phyloP scores from a whole-genome alignment of 1,140 invertebrate genomes.

The Leucophenga varia region DNA sequence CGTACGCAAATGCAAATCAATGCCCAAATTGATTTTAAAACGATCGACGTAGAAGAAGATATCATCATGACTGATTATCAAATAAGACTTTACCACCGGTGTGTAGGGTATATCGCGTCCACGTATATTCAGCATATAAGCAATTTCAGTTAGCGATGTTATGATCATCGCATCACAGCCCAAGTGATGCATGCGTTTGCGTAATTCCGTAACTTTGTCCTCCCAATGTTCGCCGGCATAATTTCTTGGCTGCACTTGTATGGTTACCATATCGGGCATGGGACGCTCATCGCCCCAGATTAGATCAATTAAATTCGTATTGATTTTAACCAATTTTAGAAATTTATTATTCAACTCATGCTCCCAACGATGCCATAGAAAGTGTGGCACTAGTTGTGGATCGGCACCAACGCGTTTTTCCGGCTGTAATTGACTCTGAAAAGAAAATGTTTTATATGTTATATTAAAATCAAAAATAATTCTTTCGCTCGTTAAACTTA shows the following conservation, averaged over 20 bases:
- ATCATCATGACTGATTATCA: slow-evolving; percentile 67
- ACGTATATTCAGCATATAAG: slow-evolving; percentile 94
- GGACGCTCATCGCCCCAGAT: slow-evolving; percentile 73
- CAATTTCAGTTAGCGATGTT: slow-evolving; percentile 88
- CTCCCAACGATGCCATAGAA: slow-evolving; percentile 65
- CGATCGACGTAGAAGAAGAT: slow-evolving; percentile 66
- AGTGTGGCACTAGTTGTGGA: slow-evolving; percentile 69
- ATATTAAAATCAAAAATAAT: neutral
- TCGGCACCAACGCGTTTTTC: slow-evolving; percentile 78
- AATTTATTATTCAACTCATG: slow-evolving; percentile 60
- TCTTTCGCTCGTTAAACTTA: slow-evolving; percentile 26
- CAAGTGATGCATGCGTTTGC: slow-evolving; percentile 66
- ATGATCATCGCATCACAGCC: slow-evolving; percentile 78
- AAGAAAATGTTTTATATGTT: slow-evolving; percentile 47
- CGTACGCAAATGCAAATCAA: slow-evolving; percentile 59
- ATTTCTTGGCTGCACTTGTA: slow-evolving; percentile 58
- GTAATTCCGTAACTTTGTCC: slow-evolving; percentile 70
- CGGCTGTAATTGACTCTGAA: slow-evolving; percentile 64
- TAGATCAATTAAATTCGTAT: slow-evolving; percentile 76
- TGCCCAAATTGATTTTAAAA: slow-evolving; percentile 61
- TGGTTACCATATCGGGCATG: slow-evolving; percentile 60
- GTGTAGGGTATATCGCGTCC: slow-evolving; percentile 87
- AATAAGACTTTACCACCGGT: slow-evolving; percentile 78
- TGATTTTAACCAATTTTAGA: slow-evolving; percentile 65
- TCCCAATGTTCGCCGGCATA: slow-evolving; percentile 63